Evolutionary conservation across 2,888 invertebrate genomes (phyloP).

Genomic region (Selenia dentaria): DNA sequence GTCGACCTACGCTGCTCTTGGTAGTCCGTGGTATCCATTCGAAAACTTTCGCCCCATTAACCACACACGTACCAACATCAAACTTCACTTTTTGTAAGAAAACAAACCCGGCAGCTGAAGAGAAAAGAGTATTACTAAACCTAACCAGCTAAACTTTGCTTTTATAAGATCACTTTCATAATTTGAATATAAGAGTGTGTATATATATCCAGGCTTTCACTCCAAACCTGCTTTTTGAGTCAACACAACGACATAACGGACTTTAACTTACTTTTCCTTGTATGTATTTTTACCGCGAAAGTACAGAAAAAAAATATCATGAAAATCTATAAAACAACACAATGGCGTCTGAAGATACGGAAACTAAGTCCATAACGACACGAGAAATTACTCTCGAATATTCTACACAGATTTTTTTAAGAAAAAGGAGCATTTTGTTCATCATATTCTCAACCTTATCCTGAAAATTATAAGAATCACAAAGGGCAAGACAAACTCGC

Average conservation of each 20-base stretch:
- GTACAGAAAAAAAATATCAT: slow-evolving; percentile 19
- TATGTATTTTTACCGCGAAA: slow-evolving; percentile 16
- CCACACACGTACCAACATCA: no score
- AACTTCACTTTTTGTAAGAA: no score
- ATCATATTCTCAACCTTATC: slow-evolving; percentile 35
- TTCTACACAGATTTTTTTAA: slow-evolving; percentile 37
- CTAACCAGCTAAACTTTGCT: background rate
- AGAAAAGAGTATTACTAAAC: no score
- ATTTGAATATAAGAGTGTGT: no score
- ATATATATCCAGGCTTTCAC: no score
- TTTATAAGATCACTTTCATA: background rate
- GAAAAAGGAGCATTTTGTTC: slow-evolving; percentile 25
- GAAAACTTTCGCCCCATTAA: no score
- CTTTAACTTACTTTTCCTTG: slow-evolving; percentile 17
- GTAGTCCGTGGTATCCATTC: no score
- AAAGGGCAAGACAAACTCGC: slow-evolving; percentile 26
- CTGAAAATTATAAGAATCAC: slow-evolving; percentile 25
- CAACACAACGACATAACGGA: slow-evolving; percentile 13
- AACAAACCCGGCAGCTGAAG: no score
- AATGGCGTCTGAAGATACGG: slow-evolving; percentile 42
- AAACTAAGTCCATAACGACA: slow-evolving; percentile 47
- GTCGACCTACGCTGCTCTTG: no score
- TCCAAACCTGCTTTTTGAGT: slow-evolving; percentile 3
- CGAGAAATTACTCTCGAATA: slow-evolving; percentile 54
- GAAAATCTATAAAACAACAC: slow-evolving; percentile 36